Base-by-base conservation (phyloP, 2,888 invertebrate genomes). In the Arctia plantaginis region DNA sequence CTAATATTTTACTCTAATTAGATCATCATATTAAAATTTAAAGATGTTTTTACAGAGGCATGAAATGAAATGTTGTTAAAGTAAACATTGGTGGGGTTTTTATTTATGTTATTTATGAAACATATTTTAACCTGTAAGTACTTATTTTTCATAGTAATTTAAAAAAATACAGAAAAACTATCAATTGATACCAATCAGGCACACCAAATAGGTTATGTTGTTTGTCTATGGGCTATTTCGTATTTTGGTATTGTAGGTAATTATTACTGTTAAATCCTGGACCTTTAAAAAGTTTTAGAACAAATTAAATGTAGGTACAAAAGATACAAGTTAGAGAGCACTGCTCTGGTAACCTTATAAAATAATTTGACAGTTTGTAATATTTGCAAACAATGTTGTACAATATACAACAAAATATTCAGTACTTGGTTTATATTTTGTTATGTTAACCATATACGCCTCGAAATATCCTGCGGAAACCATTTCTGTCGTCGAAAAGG, bases 401-500 rank as follows among this genome's bases (percentile, higher is more conserved):
- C 51, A 69, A 27, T 73, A 73, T 74, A 69, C 76, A 69, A 71
- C 51, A 79, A 76, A 76, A 77, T 80, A 75, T 72, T 79, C 59
- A 59, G 59, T 33, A 18, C 20, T 39, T 18, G 51, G 18, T 3
- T 39, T 69, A 18, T 55, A 35, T 35, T 35, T 23, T 33, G 7
- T 69, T 69, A 71, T 72, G 27, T 59, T 72, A 68, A 62, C 70
- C 47, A 75, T 79, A 70, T 79, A 81, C 65, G 65, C 70, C 65
- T 76, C 62, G 72, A 82, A 74, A 77, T 84, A 81, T 69, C 62
- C 71, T 82, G 13, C 79, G 81, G 80, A 85, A 81, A 88, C 87
- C 87, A 90, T 88, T 84, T 85, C 84, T 80, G 84, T 81, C 75
- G 72, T 80, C 66, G 86, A 86, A 80, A 84, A 85, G 73, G 74